A percentile compares a stretch with the other conserved stretches of the same genome.
Conservation (phyloP, 1,140 invertebrate genomes). For the Drosophila punjabiensis region DNA sequence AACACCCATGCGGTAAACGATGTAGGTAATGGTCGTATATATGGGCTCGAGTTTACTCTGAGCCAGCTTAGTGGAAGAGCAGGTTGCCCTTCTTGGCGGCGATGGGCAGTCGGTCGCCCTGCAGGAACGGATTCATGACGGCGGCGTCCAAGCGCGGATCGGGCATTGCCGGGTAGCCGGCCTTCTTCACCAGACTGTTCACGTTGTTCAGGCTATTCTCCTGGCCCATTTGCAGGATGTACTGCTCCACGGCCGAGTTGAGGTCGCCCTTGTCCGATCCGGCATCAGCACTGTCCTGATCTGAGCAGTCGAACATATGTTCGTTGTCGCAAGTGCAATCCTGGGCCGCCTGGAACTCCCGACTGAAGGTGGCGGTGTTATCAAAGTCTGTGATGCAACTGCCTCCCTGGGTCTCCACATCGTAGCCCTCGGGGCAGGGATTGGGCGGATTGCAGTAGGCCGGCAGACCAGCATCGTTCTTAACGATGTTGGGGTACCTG, state of each 20-base stretch:
- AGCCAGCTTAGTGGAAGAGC: conserved; percentile 84
- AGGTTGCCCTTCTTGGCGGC: conserved; percentile 95
- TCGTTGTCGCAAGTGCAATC: conserved; percentile 99
- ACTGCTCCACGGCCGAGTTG: conserved; percentile 85
- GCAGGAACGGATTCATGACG: conserved; percentile 90
- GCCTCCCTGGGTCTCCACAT: conserved; percentile 89
- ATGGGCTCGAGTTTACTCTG: conserved; percentile 7
- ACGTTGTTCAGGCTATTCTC: conserved; percentile 87
- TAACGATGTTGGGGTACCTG: conserved; percentile 91
- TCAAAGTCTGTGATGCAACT: conserved; percentile 96
- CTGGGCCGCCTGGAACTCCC: conserved; percentile 96
- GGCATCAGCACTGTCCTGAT: conserved; percentile 79
- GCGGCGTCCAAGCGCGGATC: conserved; percentile 86
- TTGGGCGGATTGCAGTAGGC: conserved; percentile 99
- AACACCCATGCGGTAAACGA: conserved; percentile 53
- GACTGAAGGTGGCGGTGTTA: conserved; percentile 97
- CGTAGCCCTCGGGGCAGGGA: conserved; percentile 96
- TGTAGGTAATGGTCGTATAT: conserved; percentile 34
- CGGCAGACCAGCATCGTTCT: conserved; percentile 96
- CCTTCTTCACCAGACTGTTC: conserved; percentile 92
- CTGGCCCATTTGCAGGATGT: conserved; percentile 86
- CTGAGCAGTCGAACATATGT: conserved; percentile 98
- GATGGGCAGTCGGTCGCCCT: conserved; percentile 93
- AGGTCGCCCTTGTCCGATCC: conserved; percentile 66
- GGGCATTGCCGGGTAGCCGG: conserved; percentile 36